Evolutionary conservation across 92 coral and sea anemone genomes (phyloP).

Genomic region (Epizoanthus fatuus): DNA sequence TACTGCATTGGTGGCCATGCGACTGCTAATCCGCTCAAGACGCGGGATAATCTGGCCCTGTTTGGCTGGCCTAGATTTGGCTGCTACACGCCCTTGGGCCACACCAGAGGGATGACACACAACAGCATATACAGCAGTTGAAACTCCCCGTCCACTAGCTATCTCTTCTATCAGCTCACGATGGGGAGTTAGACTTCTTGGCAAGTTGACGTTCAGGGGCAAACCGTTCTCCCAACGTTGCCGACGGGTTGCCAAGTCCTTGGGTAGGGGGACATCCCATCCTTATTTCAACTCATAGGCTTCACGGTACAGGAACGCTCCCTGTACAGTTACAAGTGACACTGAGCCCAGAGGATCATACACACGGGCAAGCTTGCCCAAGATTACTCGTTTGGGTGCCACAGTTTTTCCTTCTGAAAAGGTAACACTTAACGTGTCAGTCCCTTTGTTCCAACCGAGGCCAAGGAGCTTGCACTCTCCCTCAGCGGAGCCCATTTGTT

Average conservation of each 20-base stretch:
- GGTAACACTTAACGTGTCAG: background rate
- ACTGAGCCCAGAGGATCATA: slow-evolving; percentile 7
- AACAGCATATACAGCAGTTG: slow-evolving; percentile 31
- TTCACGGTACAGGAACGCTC: background rate
- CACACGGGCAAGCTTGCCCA: background rate
- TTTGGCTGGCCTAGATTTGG: slow-evolving; percentile 50
- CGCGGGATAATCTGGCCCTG: slow-evolving; percentile 43
- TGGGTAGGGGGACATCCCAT: background rate
- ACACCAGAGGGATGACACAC: slow-evolving; percentile 17
- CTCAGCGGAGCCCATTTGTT: background rate
- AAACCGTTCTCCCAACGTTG: too few species aligned
- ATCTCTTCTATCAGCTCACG: slow-evolving; percentile 21
- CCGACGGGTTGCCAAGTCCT: too few species aligned
- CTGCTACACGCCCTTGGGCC: slow-evolving; percentile 29
- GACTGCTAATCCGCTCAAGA: slow-evolving; percentile 33
- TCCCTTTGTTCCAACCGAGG: background rate
- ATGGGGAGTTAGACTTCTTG: slow-evolving; percentile 12
- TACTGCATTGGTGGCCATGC: slow-evolving; percentile 22
- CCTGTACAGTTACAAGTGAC: background rate
- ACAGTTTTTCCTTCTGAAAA: background rate
- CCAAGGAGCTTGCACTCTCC: slow-evolving; percentile 1
- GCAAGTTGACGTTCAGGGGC: background rate
- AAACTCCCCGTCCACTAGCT: slow-evolving; percentile 35
- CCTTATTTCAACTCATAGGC: background rate
- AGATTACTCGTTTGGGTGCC: background rate